These are phyloP conservation scores for Bombus superbus DNA, from an alignment of 1,140 invertebrate genomes.

Conservation along the genomic window DNA sequence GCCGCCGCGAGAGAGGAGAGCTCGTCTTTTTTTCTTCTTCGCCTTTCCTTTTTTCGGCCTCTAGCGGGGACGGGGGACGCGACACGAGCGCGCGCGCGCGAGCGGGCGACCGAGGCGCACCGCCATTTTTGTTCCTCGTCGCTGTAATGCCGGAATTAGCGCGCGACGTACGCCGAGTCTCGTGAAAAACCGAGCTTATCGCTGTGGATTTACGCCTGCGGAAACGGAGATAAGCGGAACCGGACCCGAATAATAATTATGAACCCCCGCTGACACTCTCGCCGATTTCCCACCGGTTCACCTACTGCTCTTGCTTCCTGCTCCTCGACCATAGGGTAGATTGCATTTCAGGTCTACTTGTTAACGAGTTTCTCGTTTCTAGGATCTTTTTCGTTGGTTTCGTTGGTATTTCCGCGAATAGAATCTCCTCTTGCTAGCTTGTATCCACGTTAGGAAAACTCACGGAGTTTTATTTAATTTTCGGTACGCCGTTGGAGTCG, in stretches of 20 bases:
- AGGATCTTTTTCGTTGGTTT: not conserved
- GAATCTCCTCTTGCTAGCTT: not conserved
- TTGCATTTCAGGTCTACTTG: not conserved
- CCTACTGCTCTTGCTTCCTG: not conserved
- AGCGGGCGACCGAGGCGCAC: not conserved
- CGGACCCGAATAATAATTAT: constrained; percentile 38
- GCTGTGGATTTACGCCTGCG: constrained; percentile 55
- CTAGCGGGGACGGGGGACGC: not conserved
- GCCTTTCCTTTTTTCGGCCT: constrained; percentile 57
- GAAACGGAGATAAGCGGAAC: constrained; percentile 51
- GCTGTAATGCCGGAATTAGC: constrained; percentile 75
- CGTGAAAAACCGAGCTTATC: constrained; percentile 57
- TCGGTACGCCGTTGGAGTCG: too few relatives aligned
- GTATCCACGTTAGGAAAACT: not conserved
- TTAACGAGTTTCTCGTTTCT: not conserved
- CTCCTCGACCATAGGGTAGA: not conserved
- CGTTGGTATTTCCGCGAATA: too few relatives aligned
- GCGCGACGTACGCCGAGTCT: constrained; percentile 36
- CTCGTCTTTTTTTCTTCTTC: constrained; percentile 58
- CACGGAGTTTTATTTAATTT: not conserved
- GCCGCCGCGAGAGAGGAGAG: constrained; percentile 64
- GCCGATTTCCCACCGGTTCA: constrained; percentile 22
- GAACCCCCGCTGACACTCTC: constrained; percentile 2
- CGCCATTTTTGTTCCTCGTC: constrained; percentile 74
- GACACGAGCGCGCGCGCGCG: constrained; percentile 5